Evolutionary conservation across 2,888 invertebrate genomes (phyloP), one percentile per base, ranked within the genome.

Genomic region (Lepeophtheirus nordmannii): DNA sequence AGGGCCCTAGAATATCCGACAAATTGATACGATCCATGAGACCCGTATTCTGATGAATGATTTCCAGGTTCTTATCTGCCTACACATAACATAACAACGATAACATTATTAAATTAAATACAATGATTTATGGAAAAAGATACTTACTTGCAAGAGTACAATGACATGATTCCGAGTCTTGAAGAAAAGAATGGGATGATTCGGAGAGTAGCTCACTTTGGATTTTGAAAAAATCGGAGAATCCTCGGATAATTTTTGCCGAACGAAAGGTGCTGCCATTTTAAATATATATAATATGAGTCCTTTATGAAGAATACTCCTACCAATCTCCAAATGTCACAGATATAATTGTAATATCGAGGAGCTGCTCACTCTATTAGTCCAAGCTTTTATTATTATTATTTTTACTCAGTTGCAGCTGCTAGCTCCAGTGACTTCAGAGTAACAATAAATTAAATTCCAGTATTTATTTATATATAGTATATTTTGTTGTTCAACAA

Each of bases 181-280:
- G 53, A 46, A 46, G 73, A 90, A 87, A 3, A 85, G 83, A 69
- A 94, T 85, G 68, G 83, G 81, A 71, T 86, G 85, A 0, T 85
- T 82, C 1, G 92, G 87, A 68, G 83, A 83, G 70, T 89, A 83
- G 71, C 85, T 84, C 76, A 89, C 86, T 75, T 84, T 85, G 17
- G 63, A 53, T 12, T 53, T 17, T n/a, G 63, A 23, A 39, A 63
- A 67, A 46, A 68, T 58, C 3, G 66, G 66, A 23, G 14, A 14
- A 41, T 66, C 66, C 37, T 58, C 38, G 9, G 60, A 46, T 46
- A 66, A 60, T 7, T 22, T 17, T n/a, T 30, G 38, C 22, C 58
- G 20, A 37, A 46, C 40, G 17, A 66, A 60, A 17, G 58, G 66
- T 20, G 66, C 39, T 20, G 60, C 60, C 30, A 46, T 46, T 46